Conservation (phyloP, 2,888 invertebrate species). For the Gortyna flavago region DNA sequence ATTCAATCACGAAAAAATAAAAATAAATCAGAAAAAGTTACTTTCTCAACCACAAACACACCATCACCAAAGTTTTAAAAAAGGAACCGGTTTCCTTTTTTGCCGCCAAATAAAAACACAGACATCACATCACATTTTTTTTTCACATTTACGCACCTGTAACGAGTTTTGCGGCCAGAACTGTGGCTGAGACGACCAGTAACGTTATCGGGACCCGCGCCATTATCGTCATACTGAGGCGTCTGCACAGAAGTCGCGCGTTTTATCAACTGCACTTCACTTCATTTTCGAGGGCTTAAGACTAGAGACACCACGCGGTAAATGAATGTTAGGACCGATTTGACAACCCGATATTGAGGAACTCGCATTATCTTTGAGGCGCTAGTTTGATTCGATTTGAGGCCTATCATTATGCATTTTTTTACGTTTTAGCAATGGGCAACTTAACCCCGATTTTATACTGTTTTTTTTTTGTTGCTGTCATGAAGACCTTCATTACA, state of each 20-base stretch:
- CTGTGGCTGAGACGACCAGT: constrained; percentile 64
- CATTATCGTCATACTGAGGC: constrained; percentile 74
- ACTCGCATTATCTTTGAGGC: not conserved
- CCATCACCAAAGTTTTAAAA: not conserved
- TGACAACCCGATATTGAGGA: constrained; percentile 19
- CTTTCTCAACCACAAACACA: constrained; percentile 6
- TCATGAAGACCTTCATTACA: not conserved
- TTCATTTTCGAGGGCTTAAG: constrained; percentile 61
- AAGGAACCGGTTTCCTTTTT: not conserved
- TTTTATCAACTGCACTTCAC: constrained; percentile 73
- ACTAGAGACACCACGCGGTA: constrained; percentile 51
- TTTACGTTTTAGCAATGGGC: not conserved
- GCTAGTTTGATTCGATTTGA: not conserved
- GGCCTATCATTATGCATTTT: not conserved
- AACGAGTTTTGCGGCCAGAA: constrained; percentile 57
- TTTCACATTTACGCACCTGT: constrained; percentile 72
- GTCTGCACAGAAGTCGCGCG: constrained; percentile 69
- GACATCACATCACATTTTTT: constrained; percentile 46
- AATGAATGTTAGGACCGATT: constrained; percentile 38
- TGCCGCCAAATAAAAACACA: constrained; percentile 21
- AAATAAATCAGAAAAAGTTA: not conserved
- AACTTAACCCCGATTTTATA: not conserved
- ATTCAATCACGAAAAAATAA: not conserved
- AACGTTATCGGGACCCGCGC: constrained; percentile 69
- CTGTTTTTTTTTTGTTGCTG: not conserved